Percentiles rank a stretch among this genome's conserved stretches.
phyloP scores from a whole-genome alignment of 2,797 vertebrate genomes.

The Eurystomus glaucurus region DNA sequence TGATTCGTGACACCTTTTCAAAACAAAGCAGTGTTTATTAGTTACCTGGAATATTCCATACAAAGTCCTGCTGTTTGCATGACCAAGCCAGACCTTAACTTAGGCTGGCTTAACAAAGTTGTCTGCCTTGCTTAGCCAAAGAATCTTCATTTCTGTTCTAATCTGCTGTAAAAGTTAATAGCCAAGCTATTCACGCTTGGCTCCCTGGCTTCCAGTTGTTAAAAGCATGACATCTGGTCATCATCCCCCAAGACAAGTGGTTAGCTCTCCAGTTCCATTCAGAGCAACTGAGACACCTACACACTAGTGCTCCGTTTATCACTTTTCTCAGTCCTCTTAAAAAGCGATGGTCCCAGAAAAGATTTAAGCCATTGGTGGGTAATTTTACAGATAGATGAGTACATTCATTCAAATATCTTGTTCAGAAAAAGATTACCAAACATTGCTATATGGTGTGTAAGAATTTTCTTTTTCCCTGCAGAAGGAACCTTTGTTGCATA shows the following conservation, averaged over 20 bases:
- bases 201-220: not conserved
- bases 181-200: not conserved
- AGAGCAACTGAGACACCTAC: not conserved
- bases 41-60: not conserved
- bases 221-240: not conserved
- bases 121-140: not conserved
- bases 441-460: not conserved
- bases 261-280: not conserved
- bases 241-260: not conserved
- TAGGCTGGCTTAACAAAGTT: not conserved
- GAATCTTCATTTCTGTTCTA: not conserved
- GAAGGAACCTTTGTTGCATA: not conserved
- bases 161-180: not conserved
- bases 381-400: not conserved
- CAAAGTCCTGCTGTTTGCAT: not conserved
- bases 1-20: not conserved
- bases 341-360: not conserved
- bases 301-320: not conserved
- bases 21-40: not conserved
- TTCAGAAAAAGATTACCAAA: not conserved
- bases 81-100: not conserved
- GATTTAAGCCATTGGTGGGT: not conserved
- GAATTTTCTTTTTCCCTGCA: not conserved
- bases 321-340: not conserved
- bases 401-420: not conserved